Conservation (phyloP, 2,797 vertebrate species). For the Pseudomugil gertrudae region DNA sequence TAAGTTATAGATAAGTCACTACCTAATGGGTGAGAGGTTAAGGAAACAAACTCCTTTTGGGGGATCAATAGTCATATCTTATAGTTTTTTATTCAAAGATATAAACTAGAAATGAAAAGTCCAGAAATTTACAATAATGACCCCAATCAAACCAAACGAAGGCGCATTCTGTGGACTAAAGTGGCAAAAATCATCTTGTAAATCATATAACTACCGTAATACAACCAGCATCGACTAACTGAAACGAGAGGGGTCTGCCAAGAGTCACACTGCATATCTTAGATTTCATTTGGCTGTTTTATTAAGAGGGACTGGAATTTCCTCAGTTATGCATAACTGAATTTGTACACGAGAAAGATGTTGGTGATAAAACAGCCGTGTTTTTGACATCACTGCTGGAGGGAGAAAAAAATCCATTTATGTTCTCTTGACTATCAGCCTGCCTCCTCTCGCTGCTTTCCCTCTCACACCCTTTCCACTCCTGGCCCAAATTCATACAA, state of each 20-base stretch:
- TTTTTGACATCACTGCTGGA: slow-evolving; percentile 23
- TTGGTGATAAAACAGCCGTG: slow-evolving; percentile 15
- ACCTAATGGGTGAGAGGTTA: background rate
- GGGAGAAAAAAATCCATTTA: background rate
- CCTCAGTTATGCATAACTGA: background rate
- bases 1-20: background rate
- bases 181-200: background rate
- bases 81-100: too few relatives aligned
- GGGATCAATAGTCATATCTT: background rate
- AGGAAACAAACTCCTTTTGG: background rate
- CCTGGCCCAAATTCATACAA: background rate
- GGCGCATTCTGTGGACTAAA: background rate
- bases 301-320: background rate
- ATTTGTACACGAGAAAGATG: slow-evolving; percentile 14
- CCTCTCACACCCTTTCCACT: background rate
- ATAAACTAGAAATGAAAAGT: too few relatives aligned
- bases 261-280: background rate
- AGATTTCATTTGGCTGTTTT: background rate
- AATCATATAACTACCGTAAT: background rate
- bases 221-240: background rate
- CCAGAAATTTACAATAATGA: too few relatives aligned
- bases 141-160: too few relatives aligned
- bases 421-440: background rate
- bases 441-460: background rate
- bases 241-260: background rate